phyloP scores from a whole-genome alignment of 2,113 vertebrate species.

The Chrysochloris asiatica region DNA sequence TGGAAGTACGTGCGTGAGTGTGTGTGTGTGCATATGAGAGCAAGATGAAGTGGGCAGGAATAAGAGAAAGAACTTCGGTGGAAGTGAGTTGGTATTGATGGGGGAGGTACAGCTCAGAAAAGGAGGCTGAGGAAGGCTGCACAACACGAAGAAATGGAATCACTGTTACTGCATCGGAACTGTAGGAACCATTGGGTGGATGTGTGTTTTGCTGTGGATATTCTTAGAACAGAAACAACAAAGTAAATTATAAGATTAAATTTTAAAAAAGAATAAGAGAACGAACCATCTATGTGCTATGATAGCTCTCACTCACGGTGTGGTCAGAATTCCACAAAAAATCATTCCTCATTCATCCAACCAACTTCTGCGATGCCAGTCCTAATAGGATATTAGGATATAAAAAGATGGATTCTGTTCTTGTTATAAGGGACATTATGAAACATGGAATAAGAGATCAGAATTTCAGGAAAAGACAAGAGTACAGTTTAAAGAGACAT shows the following conservation, averaged over 20 bases:
- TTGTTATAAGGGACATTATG: neutral
- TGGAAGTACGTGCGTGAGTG: neutral
- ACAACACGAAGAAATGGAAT: neutral
- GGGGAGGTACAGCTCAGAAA: neutral
- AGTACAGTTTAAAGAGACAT: neutral
- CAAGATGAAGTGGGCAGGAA: neutral
- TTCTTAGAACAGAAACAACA: neutral
- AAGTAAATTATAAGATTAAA: neutral
- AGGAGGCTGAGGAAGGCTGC: neutral
- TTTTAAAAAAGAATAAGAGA: neutral
- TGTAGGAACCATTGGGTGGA: neutral
- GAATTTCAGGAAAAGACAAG: neutral
- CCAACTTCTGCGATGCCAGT: neutral
- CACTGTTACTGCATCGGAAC: neutral
- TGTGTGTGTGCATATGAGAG: neutral
- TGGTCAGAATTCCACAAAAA: too few species aligned
- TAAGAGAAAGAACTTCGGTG: neutral
- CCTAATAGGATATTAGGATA: neutral
- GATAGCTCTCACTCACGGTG: neutral
- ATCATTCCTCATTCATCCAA: neutral
- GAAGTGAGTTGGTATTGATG: neutral
- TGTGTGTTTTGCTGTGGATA: neutral
- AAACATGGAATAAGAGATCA: neutral
- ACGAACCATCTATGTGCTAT: fast-evolving
- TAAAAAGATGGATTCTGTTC: neutral